phyloP scores from a whole-genome alignment of 1,140 invertebrate species.

The Drosophila subpulchrella region DNA sequence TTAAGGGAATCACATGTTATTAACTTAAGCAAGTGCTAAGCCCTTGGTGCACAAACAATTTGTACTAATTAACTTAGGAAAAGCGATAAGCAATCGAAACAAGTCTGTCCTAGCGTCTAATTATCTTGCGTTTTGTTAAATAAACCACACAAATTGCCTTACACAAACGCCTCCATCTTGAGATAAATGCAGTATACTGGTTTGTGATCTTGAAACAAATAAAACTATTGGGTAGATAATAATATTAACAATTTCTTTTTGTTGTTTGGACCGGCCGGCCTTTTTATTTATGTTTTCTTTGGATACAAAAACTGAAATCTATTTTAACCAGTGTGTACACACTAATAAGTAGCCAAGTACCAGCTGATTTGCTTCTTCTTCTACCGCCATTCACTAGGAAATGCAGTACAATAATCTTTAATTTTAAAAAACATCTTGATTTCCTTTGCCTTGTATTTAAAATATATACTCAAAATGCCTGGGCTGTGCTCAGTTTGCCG shows the following conservation, averaged over 20 bases:
- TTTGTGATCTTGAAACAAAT: background rate
- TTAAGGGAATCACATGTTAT: background rate
- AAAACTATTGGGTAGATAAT: background rate
- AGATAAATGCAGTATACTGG: too few relatives aligned
- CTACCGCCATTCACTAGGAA: slow-evolving; percentile 24
- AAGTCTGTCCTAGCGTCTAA: slow-evolving; percentile 25
- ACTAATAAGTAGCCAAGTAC: background rate
- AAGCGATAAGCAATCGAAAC: slow-evolving; percentile 28
- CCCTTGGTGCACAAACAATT: background rate
- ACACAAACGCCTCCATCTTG: slow-evolving; percentile 16
- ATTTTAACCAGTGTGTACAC: slow-evolving; percentile 8
- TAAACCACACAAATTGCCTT: slow-evolving; percentile 39
- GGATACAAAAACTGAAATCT: background rate
- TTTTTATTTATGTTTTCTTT: background rate
- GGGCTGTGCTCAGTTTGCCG: slow-evolving; percentile 36
- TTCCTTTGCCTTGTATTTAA: background rate
- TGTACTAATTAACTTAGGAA: background rate
- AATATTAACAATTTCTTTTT: too few relatives aligned
- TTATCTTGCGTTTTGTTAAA: slow-evolving; percentile 21
- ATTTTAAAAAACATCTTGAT: background rate
- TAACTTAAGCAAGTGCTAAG: background rate
- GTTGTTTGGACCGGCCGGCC: too few relatives aligned
- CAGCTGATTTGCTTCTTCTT: slow-evolving; percentile 1
- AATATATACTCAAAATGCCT: slow-evolving; percentile 19
- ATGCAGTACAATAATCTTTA: background rate